Evolutionary conservation across 2,113 vertebrate genomes (phyloP).

Genomic region (Rhodinocichla rosea): DNA sequence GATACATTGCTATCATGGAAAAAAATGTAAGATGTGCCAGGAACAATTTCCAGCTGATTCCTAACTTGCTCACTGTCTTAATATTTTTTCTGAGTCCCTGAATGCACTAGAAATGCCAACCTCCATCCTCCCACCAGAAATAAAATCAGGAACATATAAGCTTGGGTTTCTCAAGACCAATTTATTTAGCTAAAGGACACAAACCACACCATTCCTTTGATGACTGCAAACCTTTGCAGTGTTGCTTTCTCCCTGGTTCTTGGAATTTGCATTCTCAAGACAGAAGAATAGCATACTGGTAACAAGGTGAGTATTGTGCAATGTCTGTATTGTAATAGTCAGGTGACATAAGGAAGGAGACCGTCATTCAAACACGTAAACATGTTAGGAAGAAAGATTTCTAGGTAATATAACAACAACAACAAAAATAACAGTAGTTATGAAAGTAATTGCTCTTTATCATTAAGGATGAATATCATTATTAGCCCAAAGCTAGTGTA

Average conservation of each 20-base stretch:
- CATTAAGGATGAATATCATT: neutral
- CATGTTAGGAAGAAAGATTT: neutral
- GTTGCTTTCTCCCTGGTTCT: neutral
- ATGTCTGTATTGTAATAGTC: neutral
- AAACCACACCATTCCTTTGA: neutral
- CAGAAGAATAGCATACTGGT: neutral
- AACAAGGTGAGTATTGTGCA: neutral
- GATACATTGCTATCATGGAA: neutral
- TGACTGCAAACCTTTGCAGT: neutral
- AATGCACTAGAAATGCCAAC: neutral
- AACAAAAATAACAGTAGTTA: neutral
- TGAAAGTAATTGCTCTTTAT: neutral
- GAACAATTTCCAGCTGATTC: conserved; percentile 6
- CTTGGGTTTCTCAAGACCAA: neutral
- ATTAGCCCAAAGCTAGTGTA: neutral
- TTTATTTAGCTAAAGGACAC: neutral
- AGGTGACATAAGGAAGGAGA: neutral
- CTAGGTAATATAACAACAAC: neutral
- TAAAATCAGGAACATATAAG: neutral
- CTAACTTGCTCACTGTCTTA: neutral
- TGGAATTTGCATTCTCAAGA: neutral
- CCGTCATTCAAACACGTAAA: neutral
- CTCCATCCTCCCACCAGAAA: neutral
- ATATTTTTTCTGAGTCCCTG: neutral
- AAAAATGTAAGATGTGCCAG: neutral